These are phyloP conservation scores for Forpus xanthops DNA, from an alignment of 2,797 vertebrate species.

Conservation along the genomic window DNA sequence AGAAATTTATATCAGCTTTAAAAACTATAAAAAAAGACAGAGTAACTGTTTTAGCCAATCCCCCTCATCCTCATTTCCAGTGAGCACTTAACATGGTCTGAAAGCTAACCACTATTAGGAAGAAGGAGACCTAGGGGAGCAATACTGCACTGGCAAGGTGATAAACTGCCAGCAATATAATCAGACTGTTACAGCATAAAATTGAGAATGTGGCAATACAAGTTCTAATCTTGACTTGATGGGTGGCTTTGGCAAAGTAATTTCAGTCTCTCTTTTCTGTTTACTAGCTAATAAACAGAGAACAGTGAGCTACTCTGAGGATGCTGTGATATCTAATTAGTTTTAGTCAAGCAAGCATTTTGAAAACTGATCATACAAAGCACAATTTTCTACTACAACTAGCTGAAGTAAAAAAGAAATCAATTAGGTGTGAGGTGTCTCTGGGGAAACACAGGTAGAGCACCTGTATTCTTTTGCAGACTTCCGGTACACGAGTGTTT, in stretches of 20 bases:
- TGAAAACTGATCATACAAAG: slow-evolving; percentile 17
- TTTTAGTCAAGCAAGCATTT: slow-evolving; percentile 31
- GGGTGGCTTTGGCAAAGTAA: slow-evolving; percentile 11
- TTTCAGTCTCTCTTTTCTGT: slow-evolving; percentile 31
- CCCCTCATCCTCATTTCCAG: not conserved
- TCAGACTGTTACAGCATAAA: slow-evolving; percentile 31
- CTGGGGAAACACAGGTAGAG: not conserved
- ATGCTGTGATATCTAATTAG: slow-evolving; percentile 19
- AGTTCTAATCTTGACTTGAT: slow-evolving; percentile 35
- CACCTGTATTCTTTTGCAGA: not conserved
- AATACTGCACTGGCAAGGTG: not conserved
- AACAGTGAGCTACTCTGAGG: slow-evolving; percentile 24
- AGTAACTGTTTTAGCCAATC: not conserved
- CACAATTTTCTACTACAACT: not conserved
- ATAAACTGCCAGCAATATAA: slow-evolving; percentile 46
- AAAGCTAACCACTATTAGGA: slow-evolving; percentile 48
- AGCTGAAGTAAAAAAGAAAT: not conserved
- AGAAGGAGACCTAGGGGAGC: slow-evolving; percentile 35
- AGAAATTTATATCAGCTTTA: not conserved
- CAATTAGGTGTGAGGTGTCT: not conserved
- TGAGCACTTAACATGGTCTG: slow-evolving; percentile 28
- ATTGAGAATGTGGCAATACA: slow-evolving; percentile 35
- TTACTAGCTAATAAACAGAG: slow-evolving; percentile 38
- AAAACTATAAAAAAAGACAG: not conserved
- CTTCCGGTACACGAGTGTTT: not conserved